These are phyloP conservation scores for Zelleria hepariella DNA, from an alignment of 2,888 invertebrate genomes.

Conservation along the genomic window DNA sequence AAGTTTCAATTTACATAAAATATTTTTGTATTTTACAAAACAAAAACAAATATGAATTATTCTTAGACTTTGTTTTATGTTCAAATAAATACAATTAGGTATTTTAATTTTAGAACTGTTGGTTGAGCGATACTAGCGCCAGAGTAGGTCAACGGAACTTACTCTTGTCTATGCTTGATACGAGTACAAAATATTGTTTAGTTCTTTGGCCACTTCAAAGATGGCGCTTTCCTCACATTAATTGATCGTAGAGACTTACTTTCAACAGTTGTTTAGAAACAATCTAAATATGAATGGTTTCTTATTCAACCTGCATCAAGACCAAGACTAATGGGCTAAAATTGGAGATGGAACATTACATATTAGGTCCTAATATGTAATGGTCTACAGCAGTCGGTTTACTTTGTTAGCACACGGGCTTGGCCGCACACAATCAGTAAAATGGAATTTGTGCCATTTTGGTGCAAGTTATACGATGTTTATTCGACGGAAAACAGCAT, in stretches of 20 bases:
- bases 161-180: background rate
- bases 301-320: too few relatives aligned
- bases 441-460: background rate
- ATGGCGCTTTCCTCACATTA: background rate
- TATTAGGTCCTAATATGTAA: background rate
- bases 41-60: too few relatives aligned
- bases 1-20: too few relatives aligned
- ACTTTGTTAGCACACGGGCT: conserved; percentile 8
- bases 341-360: too few relatives aligned
- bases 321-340: too few relatives aligned
- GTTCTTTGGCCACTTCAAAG: background rate
- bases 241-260: background rate
- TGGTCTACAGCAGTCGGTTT: background rate
- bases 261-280: too few relatives aligned
- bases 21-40: too few relatives aligned
- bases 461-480: background rate
- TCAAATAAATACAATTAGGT: too few relatives aligned
- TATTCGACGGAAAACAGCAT: background rate
- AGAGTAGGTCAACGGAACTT: background rate
- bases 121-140: background rate
- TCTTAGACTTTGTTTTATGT: too few relatives aligned
- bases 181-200: background rate
- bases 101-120: too few relatives aligned
- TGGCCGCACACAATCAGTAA: conserved; percentile 5
- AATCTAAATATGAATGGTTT: too few relatives aligned